Conservation (phyloP, 1,140 invertebrate genomes). For the Holcopasites calliopsidis region DNA sequence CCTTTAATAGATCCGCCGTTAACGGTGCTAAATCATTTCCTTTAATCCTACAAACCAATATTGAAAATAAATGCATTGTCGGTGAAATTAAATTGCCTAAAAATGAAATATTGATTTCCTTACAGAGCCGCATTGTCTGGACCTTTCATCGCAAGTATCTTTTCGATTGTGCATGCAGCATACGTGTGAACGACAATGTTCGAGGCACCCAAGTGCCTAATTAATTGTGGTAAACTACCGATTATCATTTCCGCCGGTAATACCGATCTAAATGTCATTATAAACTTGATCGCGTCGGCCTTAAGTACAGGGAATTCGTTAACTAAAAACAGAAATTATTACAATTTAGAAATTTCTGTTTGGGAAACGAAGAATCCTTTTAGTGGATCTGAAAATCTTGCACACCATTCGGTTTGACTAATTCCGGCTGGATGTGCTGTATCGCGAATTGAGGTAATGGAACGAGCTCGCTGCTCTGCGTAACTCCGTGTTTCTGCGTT, state of each 20-base stretch:
- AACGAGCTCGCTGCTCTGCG: constrained; percentile 93
- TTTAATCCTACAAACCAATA: constrained; percentile 80
- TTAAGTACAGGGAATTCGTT: constrained; percentile 94
- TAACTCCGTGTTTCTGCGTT: constrained; percentile 95
- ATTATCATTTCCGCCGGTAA: constrained; percentile 89
- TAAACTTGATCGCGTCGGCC: constrained; percentile 96
- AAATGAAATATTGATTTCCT: constrained; percentile 57
- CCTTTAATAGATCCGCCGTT: constrained; percentile 84
- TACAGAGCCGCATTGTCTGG: constrained; percentile 81
- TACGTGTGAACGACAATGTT: constrained; percentile 96
- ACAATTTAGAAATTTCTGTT: too few relatives aligned
- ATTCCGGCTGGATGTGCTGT: constrained; percentile 91
- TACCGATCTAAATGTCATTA: constrained; percentile 96
- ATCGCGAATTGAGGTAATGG: constrained; percentile 93
- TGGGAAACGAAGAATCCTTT: too few relatives aligned
- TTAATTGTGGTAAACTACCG: constrained; percentile 87
- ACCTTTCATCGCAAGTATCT: constrained; percentile 88
- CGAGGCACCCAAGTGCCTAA: constrained; percentile 86
- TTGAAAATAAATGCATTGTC: constrained; percentile 23
- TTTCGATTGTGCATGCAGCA: constrained; percentile 94
- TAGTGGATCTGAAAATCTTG: too few relatives aligned
- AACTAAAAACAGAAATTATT: too few relatives aligned
- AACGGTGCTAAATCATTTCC: constrained; percentile 82
- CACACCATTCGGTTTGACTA: constrained; percentile 87
- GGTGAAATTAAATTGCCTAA: not conserved